These are phyloP conservation scores for Carcina quercana DNA, from an alignment of 2,888 invertebrate genomes.

Conservation along the genomic window DNA sequence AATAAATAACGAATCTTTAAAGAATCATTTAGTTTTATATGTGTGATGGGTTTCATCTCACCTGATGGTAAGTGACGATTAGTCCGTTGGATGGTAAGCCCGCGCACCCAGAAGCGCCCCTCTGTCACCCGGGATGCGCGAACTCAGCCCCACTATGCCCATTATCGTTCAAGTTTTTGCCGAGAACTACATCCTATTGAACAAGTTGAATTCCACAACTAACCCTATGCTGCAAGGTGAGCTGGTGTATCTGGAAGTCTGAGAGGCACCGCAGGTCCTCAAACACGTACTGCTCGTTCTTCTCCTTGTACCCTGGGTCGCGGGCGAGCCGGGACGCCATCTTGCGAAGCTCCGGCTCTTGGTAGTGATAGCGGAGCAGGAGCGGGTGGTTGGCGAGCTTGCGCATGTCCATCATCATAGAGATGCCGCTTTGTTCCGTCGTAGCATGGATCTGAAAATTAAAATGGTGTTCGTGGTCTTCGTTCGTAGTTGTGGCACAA, in stretches of 20 bases:
- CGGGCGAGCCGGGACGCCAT: constrained; percentile 82
- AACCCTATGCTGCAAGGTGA: constrained; percentile 80
- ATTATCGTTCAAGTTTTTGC: no score
- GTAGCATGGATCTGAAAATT: constrained; percentile 62
- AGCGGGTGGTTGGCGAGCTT: constrained; percentile 96
- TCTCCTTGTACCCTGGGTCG: constrained; percentile 83
- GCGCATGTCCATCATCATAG: constrained; percentile 94
- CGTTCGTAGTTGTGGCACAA: no score
- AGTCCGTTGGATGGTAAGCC: no score
- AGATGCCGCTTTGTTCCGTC: constrained; percentile 77
- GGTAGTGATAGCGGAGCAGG: constrained; percentile 84
- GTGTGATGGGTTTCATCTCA: no score
- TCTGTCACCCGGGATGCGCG: no score
- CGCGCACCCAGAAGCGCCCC: no score
- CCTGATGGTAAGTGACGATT: no score
- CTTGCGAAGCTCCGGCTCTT: constrained; percentile 73
- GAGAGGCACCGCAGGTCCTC: constrained; percentile 92
- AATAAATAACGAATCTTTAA: no score
- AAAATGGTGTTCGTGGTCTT: no score
- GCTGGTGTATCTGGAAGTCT: constrained; percentile 92
- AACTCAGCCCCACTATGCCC: no score
- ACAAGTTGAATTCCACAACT: constrained; percentile 18
- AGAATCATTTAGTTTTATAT: no score
- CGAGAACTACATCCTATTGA: no score
- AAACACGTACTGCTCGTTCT: constrained; percentile 83